Conservation (phyloP, 2,113 vertebrate species). For the Rhinichthys klamathensis region DNA sequence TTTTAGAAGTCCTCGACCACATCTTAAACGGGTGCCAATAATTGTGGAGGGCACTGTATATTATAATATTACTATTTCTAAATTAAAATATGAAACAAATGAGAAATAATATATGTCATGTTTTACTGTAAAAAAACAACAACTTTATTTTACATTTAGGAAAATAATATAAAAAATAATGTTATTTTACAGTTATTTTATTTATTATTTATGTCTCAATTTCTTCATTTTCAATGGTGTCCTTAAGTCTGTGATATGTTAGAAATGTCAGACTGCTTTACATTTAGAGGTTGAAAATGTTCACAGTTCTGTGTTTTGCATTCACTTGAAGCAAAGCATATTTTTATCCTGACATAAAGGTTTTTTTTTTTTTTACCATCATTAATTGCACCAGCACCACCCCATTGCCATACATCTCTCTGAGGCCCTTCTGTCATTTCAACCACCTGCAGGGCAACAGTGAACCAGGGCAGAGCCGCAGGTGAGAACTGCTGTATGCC, state of each 20-base stretch:
- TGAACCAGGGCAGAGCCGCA: slow-evolving; percentile 1
- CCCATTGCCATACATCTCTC: background rate
- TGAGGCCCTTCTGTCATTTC: slow-evolving; percentile 27
- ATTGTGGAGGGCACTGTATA: too few relatives aligned
- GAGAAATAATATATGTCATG: background rate
- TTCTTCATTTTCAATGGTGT: background rate
- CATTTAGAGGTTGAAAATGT: background rate
- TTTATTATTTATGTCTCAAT: background rate
- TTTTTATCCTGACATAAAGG: background rate
- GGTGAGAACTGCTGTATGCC: slow-evolving; percentile 39
- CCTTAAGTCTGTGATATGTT: background rate
- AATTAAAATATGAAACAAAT: background rate
- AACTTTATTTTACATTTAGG: background rate
- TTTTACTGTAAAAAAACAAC: background rate
- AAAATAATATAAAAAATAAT: background rate
- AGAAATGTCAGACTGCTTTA: background rate
- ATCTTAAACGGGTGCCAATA: too few relatives aligned
- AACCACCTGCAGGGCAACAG: slow-evolving; percentile 17
- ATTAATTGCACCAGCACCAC: background rate
- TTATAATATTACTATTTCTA: background rate
- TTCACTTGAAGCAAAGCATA: background rate
- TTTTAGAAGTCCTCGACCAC: too few relatives aligned
- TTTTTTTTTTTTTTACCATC: background rate
- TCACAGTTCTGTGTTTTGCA: background rate
- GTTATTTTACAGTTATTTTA: background rate